phyloP scores from a whole-genome alignment of 2,888 invertebrate species.

The Agonopterix alstromeriana region DNA sequence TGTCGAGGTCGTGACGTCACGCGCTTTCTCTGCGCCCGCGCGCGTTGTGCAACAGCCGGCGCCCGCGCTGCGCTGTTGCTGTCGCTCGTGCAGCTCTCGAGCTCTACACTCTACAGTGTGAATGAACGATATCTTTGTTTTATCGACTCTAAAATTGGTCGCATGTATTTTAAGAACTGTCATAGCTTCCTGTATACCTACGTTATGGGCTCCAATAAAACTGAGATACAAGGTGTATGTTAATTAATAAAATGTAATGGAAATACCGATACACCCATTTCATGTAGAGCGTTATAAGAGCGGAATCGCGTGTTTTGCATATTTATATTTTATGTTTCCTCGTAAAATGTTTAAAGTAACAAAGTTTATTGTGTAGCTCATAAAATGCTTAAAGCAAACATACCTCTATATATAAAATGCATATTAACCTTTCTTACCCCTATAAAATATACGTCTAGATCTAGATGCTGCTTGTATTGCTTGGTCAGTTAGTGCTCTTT shows the following conservation, averaged over 20 bases:
- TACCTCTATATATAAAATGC: background rate
- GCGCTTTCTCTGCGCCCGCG: conserved; percentile 70
- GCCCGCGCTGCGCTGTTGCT: conserved; percentile 10
- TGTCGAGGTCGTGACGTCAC: conserved; percentile 76
- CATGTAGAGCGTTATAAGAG: conserved; percentile 11
- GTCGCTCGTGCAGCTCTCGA: conserved; percentile 5
- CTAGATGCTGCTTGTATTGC: too few species aligned
- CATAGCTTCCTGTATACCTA: background rate
- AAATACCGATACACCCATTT: background rate
- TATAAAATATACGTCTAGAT: too few species aligned
- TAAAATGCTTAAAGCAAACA: conserved; percentile 31
- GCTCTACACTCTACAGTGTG: conserved; percentile 12
- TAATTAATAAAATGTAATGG: background rate
- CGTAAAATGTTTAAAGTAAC: conserved; percentile 59
- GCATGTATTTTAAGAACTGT: too few species aligned
- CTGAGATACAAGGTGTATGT: background rate
- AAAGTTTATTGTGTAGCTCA: conserved; percentile 46
- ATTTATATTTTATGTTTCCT: conserved; percentile 50
- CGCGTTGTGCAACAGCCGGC: conserved; percentile 53
- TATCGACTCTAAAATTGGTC: background rate
- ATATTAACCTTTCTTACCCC: background rate
- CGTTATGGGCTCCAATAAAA: background rate
- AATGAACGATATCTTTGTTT: conserved; percentile 11
- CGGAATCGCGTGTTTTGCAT: conserved; percentile 38
- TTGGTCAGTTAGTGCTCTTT: too few species aligned